phyloP scores from a whole-genome alignment of 2,888 invertebrate species.

The Drosophila algonquin region DNA sequence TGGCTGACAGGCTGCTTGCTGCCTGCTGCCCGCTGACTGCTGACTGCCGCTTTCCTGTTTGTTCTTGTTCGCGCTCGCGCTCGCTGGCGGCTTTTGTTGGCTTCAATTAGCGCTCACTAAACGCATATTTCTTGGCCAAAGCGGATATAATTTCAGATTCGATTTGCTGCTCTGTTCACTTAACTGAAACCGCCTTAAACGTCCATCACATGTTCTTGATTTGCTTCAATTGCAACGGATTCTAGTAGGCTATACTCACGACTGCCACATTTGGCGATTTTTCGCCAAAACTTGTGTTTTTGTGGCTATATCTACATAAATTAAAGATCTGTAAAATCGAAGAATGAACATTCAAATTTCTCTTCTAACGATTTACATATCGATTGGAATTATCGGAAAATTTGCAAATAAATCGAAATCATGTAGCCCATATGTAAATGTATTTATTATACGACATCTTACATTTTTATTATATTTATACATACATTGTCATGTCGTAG shows the following conservation, averaged over 20 bases:
- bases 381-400: not conserved
- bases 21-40: not conserved
- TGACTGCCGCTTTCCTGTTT: conserved; percentile 53
- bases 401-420: not conserved
- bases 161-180: conserved; percentile 37
- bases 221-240: not conserved
- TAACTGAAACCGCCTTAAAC: not conserved
- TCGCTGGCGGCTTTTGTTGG: conserved; percentile 61
- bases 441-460: not conserved
- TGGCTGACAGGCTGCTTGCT: conserved; percentile 33
- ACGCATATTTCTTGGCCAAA: conserved; percentile 41
- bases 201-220: not conserved
- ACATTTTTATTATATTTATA: too few species aligned
- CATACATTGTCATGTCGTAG: not conserved
- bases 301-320: too few species aligned
- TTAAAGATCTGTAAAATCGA: not conserved
- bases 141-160: conserved; percentile 38
- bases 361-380: not conserved
- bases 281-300: too few species aligned
- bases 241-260: too few species aligned
- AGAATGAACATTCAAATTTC: not conserved
- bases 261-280: too few species aligned
- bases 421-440: not conserved
- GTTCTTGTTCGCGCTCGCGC: conserved; percentile 51
- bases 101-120: conserved; percentile 63